A percentile compares a stretch with the other conserved stretches of the same genome.
phyloP scores from a whole-genome alignment of 2,797 vertebrate genomes.

The Platalea minor region DNA sequence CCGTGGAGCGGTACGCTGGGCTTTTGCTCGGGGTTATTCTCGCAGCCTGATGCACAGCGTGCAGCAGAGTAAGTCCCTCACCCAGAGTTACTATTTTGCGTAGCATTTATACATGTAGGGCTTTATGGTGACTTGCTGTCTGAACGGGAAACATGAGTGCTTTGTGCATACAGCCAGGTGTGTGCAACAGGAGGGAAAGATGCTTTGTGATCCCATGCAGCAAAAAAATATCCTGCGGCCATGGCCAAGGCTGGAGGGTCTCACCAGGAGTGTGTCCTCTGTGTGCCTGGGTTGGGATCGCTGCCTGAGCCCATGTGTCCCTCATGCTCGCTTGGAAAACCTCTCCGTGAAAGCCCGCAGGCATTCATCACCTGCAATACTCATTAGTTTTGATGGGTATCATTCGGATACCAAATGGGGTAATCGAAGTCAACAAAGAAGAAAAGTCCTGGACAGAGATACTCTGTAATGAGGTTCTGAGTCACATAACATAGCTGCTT shows the following conservation, averaged over 20 bases:
- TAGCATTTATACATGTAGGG: neutral
- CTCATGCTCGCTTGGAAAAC: neutral
- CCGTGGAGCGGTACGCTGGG: rapidly evolving
- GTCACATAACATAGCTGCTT: neutral
- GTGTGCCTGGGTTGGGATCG: neutral
- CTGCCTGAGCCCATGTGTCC: neutral
- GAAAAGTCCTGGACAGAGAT: neutral
- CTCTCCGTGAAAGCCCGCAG: rapidly evolving
- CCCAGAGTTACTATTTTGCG: neutral
- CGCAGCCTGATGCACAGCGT: rapidly evolving
- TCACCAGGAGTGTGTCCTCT: neutral
- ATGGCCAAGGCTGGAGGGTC: neutral
- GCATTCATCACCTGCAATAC: neutral
- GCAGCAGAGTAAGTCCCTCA: neutral
- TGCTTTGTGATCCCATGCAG: neutral
- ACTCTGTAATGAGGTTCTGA: neutral
- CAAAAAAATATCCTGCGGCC: neutral
- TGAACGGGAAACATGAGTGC: rapidly evolving
- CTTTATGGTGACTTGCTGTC: neutral
- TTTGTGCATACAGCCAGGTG: neutral
- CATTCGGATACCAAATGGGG: neutral
- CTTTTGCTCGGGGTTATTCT: neutral
- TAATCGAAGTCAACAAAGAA: neutral
- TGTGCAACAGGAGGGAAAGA: neutral
- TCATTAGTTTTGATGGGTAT: neutral